Percentiles rank a stretch among this genome's conserved stretches.
These are phyloP conservation scores for Onychostoma macrolepis DNA, from an alignment of 2,113 vertebrate genomes.

Conservation along the genomic window DNA sequence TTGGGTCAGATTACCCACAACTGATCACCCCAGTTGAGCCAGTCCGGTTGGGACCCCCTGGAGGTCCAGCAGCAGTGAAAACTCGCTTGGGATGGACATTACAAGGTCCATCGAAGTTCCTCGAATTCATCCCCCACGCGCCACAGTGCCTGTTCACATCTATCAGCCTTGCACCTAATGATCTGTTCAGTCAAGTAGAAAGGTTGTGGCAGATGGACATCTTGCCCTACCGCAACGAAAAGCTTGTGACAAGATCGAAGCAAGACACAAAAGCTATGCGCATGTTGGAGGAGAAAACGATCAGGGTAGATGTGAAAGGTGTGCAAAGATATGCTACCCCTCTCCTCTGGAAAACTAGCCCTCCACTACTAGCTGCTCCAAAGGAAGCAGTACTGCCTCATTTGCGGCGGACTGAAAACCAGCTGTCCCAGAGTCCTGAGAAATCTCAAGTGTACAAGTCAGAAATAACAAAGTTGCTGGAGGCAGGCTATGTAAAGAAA, in stretches of 20 bases:
- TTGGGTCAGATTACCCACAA: constrained; percentile 31
- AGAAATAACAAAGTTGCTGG: neutral
- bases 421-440: neutral
- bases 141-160: constrained; percentile 9
- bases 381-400: neutral
- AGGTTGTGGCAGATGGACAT: constrained; percentile 46
- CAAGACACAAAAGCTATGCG: neutral
- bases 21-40: constrained; percentile 14
- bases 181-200: constrained; percentile 10
- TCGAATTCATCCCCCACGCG: neutral
- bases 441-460: neutral
- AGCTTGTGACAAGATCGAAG: neutral
- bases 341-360: neutral
- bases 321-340: neutral
- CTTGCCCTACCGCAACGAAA: neutral
- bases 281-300: neutral
- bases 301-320: neutral
- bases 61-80: constrained; percentile 18
- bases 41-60: neutral
- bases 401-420: neutral
- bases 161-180: neutral
- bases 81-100: constrained; percentile 37
- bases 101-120: neutral
- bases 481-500: neutral
- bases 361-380: neutral